Evolutionary conservation across 2,113 vertebrate species (phyloP).

Genomic region (Ptyas mucosa): DNA sequence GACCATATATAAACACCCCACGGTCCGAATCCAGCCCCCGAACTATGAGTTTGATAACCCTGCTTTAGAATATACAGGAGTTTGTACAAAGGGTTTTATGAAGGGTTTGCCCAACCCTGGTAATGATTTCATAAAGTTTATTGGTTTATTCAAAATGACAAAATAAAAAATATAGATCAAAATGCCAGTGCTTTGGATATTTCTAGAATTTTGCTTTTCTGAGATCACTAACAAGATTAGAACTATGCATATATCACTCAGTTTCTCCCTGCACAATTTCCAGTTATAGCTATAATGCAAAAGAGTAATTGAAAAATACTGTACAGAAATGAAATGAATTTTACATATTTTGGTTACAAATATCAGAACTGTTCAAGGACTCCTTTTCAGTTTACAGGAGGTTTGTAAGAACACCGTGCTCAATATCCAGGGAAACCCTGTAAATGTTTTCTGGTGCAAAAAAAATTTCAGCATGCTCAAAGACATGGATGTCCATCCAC

Average conservation of each 20-base stretch:
- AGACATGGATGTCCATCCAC: neutral
- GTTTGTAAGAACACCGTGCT: neutral
- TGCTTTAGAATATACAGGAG: neutral
- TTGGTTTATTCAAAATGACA: neutral
- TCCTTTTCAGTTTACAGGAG: neutral
- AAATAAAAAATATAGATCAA: neutral
- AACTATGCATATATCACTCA: neutral
- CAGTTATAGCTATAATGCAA: neutral
- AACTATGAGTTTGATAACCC: too few relatives aligned
- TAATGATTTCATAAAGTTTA: neutral
- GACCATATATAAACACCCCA: too few relatives aligned
- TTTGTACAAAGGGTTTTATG: neutral
- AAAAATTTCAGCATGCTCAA: neutral
- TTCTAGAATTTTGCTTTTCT: neutral
- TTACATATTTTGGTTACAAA: neutral
- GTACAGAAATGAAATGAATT: constrained; percentile 55
- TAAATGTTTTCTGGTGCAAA: neutral
- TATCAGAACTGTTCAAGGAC: neutral
- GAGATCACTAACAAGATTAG: neutral
- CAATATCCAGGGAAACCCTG: neutral
- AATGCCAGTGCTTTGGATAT: neutral
- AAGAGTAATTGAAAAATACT: constrained; percentile 29
- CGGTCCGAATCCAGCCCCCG: too few relatives aligned
- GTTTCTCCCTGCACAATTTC: neutral
- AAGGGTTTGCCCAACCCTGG: neutral